A percentile compares a stretch with the other conserved stretches of the same genome.
These are phyloP conservation scores for Argyra leucocephala DNA, from an alignment of 2,888 invertebrate genomes.

Conservation along the genomic window DNA sequence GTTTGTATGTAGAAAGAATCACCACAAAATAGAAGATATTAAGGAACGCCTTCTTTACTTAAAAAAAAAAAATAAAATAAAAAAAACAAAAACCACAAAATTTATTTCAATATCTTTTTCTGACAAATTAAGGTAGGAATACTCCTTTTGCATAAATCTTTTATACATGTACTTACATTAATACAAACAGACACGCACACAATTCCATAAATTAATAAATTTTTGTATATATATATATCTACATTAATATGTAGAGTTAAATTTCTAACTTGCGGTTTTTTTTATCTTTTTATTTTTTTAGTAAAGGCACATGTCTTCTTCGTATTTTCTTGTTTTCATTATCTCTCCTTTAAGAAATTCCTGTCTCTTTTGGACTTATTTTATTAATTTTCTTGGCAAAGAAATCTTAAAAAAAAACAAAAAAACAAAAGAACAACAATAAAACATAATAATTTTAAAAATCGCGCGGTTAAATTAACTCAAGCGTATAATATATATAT, in stretches of 20 bases:
- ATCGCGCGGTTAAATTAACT: conserved; percentile 9
- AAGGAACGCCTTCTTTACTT: background rate
- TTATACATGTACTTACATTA: background rate
- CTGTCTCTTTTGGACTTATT: too few species aligned
- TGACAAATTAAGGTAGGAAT: conserved; percentile 4
- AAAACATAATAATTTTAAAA: background rate
- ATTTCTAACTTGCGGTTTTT: too few species aligned
- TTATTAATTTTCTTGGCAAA: too few species aligned
- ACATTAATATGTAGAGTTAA: too few species aligned
- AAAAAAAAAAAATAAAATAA: background rate
- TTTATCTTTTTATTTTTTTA: too few species aligned
- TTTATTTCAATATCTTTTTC: conserved; percentile 6
- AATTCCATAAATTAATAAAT: too few species aligned
- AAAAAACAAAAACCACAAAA: background rate
- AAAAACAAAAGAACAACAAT: too few species aligned
- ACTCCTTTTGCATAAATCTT: background rate
- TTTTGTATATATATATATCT: too few species aligned
- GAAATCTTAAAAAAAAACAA: too few species aligned
- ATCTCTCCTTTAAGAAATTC: too few species aligned
- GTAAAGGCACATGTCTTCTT: too few species aligned
- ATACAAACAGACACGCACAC: background rate
- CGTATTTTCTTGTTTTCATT: background rate
- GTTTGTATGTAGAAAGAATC: too few species aligned
- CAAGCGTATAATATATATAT: conserved; percentile 8
- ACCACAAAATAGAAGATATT: background rate